Evolutionary conservation across 2,113 vertebrate species (phyloP).

Genomic region (Lophotis ruficrista): DNA sequence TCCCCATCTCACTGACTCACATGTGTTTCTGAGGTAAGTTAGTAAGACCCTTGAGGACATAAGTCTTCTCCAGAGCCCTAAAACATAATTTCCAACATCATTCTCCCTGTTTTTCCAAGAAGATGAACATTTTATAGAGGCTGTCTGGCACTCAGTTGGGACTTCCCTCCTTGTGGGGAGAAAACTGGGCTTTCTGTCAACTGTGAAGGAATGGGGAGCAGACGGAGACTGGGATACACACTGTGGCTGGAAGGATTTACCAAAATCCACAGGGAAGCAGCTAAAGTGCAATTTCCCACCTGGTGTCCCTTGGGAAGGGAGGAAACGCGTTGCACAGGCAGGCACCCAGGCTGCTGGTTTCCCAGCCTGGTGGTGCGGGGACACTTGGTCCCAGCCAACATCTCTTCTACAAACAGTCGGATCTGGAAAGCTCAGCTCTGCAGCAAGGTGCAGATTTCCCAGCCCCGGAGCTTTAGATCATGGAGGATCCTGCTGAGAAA

Average conservation of each 20-base stretch:
- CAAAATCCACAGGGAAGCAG: neutral
- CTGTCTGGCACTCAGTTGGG: neutral
- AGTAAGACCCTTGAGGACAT: neutral
- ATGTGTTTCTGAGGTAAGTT: neutral
- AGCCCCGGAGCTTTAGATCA: neutral
- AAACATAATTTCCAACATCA: neutral
- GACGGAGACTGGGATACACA: neutral
- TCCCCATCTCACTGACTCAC: neutral
- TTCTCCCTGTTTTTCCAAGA: neutral
- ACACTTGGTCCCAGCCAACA: neutral
- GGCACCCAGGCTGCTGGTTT: neutral
- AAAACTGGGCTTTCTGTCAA: neutral
- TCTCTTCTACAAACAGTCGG: rapidly evolving
- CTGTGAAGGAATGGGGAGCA: neutral
- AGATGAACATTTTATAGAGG: neutral
- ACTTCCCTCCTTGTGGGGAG: neutral
- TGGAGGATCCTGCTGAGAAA: neutral
- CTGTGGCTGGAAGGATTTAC: neutral
- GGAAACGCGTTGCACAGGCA: rapidly evolving
- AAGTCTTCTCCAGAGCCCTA: neutral
- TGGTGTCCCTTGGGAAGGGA: neutral
- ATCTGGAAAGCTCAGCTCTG: neutral
- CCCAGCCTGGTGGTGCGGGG: rapidly evolving
- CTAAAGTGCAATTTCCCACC: neutral
- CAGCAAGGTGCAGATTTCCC: neutral